Evolutionary conservation across 2,888 invertebrate species (phyloP), one percentile per base, ranked within the genome.

Genomic region (Meteorus cinctellus): DNA sequence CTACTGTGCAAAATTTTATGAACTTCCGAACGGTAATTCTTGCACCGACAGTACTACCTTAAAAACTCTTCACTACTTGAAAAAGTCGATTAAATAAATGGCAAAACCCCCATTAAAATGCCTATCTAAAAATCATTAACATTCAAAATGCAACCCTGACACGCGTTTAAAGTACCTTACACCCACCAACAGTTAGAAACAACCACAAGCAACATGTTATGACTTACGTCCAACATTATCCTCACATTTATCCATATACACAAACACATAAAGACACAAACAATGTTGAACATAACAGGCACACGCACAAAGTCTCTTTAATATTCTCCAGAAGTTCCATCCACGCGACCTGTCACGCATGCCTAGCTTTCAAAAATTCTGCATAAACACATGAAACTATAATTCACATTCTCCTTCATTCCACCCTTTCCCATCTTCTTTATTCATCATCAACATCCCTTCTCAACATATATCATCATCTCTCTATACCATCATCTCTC

Each of bases 271-370:
- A 29, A 62, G 12, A 14, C n/a, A 59, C n/a, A 62, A 29, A 62
- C 16, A 6, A 1, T 34, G 31, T 16, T 34, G 5, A 16, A 31
- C 24, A 19, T 24, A 76, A 59, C 48, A 71, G 60, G 70, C 71
- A 68, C 71, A 71, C 71, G 27, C 41, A 66, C n/a, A 36, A 12
- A 6, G 24, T 59, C 63, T 78, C 72, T 72, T 88, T 86, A 85
- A 86, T 87, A 89, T 89, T 89, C 89, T 80, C 78, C 77, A 78
- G 79, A 82, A 82, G 86, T 85, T 81, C 81, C 79, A 84, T 88
- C 86, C 88, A 88, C 88, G 88, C 88, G 88, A 88, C 88, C 82
- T 78, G 77, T 72, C 80, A 82, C 82, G 51, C 81, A 80, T 82
- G 81, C 81, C 82, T 83, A 69, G 72, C 70, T 72, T 78, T 78